Conservation (phyloP, 2,888 invertebrate species). For the Catotricha subobsoleta region DNA sequence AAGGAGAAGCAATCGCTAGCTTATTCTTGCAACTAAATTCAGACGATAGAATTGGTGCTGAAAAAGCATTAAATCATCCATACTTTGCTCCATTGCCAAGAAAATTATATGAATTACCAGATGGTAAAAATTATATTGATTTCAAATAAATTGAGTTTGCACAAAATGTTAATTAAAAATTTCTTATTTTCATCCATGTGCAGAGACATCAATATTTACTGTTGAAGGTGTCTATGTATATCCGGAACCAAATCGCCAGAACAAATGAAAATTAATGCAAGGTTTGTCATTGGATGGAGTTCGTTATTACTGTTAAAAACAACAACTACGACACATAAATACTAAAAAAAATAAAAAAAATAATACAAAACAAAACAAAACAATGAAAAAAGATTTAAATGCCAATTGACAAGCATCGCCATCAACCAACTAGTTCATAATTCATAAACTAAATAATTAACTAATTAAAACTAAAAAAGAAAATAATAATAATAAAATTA, state of each 20-base stretch:
- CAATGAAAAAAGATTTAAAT: background rate
- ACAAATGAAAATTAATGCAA: constrained; percentile 32
- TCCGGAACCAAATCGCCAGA: constrained; percentile 47
- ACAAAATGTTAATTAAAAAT: background rate
- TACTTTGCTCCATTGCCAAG: constrained; percentile 85
- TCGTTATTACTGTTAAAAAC: constrained; percentile 29
- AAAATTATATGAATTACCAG: constrained; percentile 77
- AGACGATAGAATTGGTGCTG: constrained; percentile 66
- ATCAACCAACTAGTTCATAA: too few species aligned
- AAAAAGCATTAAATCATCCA: constrained; percentile 67
- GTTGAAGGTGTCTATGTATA: constrained; percentile 80
- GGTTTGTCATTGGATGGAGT: constrained; percentile 30
- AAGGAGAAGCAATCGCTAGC: constrained; percentile 76
- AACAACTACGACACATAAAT: background rate
- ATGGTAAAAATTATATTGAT: constrained; percentile 44
- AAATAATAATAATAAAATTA: constrained; percentile 8
- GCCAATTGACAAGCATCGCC: constrained; percentile 4
- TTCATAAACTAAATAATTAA: constrained; percentile 5
- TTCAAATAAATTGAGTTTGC: background rate
- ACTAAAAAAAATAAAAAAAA: background rate
- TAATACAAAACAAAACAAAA: background rate
- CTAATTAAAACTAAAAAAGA: constrained; percentile 8
- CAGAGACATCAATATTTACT: constrained; percentile 90
- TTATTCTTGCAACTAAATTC: constrained; percentile 78
- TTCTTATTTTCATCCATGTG: constrained; percentile 23